These are phyloP conservation scores for Willisornis vidua DNA, from an alignment of 2,113 vertebrate species.

Conservation along the genomic window DNA sequence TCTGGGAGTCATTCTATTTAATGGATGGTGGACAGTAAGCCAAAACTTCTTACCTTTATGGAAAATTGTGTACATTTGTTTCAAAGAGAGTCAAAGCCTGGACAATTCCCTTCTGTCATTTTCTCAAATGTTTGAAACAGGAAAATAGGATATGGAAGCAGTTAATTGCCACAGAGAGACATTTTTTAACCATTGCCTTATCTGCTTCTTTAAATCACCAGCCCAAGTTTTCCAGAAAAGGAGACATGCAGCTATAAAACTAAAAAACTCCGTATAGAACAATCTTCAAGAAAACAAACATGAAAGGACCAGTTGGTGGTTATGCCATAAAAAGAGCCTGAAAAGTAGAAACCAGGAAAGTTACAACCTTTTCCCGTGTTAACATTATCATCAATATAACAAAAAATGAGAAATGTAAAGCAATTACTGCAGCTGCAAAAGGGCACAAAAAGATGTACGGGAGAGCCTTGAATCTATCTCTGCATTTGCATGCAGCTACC, in stretches of 20 bases:
- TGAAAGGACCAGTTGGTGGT: neutral
- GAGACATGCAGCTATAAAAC: neutral
- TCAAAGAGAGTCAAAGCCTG: neutral
- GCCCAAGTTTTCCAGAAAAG: neutral
- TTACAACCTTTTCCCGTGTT: neutral
- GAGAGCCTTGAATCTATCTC: neutral
- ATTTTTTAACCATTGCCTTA: neutral
- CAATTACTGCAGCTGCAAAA: constrained; percentile 25
- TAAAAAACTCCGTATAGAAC: neutral
- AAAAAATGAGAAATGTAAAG: constrained; percentile 34
- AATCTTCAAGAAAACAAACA: neutral
- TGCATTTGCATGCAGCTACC: constrained; percentile 15
- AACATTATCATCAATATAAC: neutral
- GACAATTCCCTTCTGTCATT: neutral
- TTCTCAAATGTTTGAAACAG: neutral
- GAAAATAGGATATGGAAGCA: neutral
- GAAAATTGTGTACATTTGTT: neutral
- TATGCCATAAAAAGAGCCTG: neutral
- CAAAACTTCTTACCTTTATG: neutral
- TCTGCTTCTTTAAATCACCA: neutral
- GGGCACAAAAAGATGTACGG: neutral
- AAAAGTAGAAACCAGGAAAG: neutral
- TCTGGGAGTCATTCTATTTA: neutral
- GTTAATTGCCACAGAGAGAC: neutral
- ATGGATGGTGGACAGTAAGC: neutral